A percentile compares a stretch with the other conserved stretches of the same genome.
phyloP scores from a whole-genome alignment of 2,797 vertebrate genomes.

The Decapterus maruadsi region DNA sequence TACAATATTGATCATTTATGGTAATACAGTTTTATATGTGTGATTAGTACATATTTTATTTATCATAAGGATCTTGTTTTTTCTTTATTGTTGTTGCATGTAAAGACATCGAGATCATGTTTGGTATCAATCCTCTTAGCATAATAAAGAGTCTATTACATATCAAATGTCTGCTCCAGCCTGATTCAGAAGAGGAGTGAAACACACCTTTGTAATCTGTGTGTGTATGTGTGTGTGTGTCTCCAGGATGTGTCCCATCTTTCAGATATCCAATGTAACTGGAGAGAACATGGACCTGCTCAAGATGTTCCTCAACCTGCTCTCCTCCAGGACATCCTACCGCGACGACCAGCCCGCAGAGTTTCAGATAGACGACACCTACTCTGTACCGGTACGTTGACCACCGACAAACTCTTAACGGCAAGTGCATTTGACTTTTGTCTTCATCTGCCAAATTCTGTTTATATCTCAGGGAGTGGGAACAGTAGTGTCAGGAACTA shows the following conservation, averaged over 20 bases:
- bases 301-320: slow-evolving; percentile 98
- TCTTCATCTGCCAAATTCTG: neutral
- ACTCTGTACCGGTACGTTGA: slow-evolving; percentile 92
- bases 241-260: slow-evolving; percentile 95
- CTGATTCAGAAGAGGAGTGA: neutral
- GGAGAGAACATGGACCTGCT: slow-evolving; percentile 97
- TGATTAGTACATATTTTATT: too few relatives aligned
- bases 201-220: neutral
- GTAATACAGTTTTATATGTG: too few relatives aligned
- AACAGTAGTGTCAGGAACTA: slow-evolving; percentile 98
- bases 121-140: too few relatives aligned
- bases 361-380: slow-evolving; percentile 99
- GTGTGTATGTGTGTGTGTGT: neutral
- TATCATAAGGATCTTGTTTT: too few relatives aligned
- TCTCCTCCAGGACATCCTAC: slow-evolving; percentile 96
- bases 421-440: neutral
- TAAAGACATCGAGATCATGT: too few relatives aligned
- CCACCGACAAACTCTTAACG: neutral
- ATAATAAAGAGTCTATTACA: too few relatives aligned
- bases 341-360: slow-evolving; percentile 96
- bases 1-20: too few relatives aligned
- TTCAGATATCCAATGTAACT: slow-evolving; percentile 98
- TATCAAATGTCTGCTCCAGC: neutral
- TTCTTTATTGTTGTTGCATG: too few relatives aligned
- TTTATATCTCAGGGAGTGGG: slow-evolving; percentile 91